Percentiles rank a stretch among this genome's conserved stretches.
Conservation (phyloP, 1,140 invertebrate species). For the Drosophila gunungcola region DNA sequence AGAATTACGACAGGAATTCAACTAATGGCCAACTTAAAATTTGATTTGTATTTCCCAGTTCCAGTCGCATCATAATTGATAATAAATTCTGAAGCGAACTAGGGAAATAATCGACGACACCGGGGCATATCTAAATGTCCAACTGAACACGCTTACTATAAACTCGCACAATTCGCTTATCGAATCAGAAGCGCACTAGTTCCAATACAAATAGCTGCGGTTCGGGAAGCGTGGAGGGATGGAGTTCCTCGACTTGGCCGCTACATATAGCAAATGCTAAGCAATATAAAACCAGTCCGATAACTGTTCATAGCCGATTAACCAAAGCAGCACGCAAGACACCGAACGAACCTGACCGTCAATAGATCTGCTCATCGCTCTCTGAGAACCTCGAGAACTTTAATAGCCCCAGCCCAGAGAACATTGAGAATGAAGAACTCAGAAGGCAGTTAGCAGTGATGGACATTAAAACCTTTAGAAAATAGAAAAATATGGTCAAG, state of each 20-base stretch:
- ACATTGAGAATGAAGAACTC: constrained; percentile 5
- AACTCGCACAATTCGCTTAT: constrained; percentile 59
- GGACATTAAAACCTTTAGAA: background rate
- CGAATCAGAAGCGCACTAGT: constrained; percentile 72
- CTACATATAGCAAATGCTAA: constrained; percentile 70
- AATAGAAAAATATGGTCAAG: no score
- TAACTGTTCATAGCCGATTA: constrained; percentile 81
- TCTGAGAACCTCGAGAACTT: constrained; percentile 8
- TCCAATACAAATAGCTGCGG: constrained; percentile 69
- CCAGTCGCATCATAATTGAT: constrained; percentile 2
- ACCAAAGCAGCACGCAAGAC: constrained; percentile 69
- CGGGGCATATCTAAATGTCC: constrained; percentile 69
- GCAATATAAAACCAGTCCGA: constrained; percentile 73
- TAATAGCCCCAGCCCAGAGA: background rate
- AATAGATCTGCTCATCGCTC: constrained; percentile 8
- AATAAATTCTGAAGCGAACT: background rate
- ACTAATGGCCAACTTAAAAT: background rate
- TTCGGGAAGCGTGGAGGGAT: background rate
- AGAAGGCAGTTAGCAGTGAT: background rate
- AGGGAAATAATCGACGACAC: constrained; percentile 17
- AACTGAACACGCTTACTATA: constrained; percentile 71
- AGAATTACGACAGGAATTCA: background rate
- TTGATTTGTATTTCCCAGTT: constrained; percentile 5
- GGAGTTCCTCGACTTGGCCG: constrained; percentile 14
- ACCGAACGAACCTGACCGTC: constrained; percentile 25